These are phyloP conservation scores for Protophormia terraenovae DNA, from an alignment of 2,888 invertebrate species.

Conservation along the genomic window DNA sequence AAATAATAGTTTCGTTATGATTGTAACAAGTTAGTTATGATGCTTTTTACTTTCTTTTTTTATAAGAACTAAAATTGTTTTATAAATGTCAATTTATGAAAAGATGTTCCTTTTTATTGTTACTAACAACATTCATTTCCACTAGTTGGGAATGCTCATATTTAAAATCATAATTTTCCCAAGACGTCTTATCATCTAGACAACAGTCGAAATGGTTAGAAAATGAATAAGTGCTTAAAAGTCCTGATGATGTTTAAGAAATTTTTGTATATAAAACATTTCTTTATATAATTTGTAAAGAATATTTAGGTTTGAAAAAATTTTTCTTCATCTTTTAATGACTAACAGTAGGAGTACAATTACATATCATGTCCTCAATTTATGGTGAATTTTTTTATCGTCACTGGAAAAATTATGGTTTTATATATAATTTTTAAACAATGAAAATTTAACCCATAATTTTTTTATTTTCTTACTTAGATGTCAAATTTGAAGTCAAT, in stretches of 20 bases:
- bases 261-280: background rate
- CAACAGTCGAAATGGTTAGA: background rate
- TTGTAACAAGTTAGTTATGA: constrained; percentile 8
- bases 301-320: background rate
- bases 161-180: background rate
- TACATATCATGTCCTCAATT: background rate
- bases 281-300: background rate
- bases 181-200: background rate
- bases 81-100: constrained; percentile 1
- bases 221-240: background rate
- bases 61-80: background rate
- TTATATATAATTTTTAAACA: too few relatives aligned
- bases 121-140: background rate
- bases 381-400: too few relatives aligned
- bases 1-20: background rate
- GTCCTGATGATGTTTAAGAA: too few relatives aligned
- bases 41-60: background rate
- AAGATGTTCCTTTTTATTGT: background rate
- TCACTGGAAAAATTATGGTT: too few relatives aligned
- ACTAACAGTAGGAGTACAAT: background rate
- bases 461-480: too few relatives aligned
- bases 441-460: too few relatives aligned
- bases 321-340: background rate
- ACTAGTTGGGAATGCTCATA: background rate
- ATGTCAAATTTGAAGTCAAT: too few relatives aligned